These are phyloP conservation scores for Leptoteleia sp. DNA, from an alignment of 1,140 invertebrate genomes.

Conservation along the genomic window DNA sequence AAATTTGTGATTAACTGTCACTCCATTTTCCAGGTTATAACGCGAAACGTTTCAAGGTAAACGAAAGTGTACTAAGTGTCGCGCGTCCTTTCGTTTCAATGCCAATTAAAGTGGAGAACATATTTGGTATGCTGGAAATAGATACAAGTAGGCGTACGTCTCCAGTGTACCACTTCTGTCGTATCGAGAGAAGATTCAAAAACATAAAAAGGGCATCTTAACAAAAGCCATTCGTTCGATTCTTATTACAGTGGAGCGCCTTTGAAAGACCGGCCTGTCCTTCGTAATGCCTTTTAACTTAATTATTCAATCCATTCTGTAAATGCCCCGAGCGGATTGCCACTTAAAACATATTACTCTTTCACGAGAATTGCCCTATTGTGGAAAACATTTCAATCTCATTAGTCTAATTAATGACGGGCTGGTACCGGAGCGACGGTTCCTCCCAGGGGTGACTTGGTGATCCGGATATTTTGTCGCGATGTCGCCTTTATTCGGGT, in stretches of 20 bases:
- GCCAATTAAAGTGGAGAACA: constrained; percentile 41
- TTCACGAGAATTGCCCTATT: constrained; percentile 15
- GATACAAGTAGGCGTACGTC: constrained; percentile 16
- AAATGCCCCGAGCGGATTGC: constrained; percentile 13
- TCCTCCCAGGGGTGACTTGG: too few relatives aligned
- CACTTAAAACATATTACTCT: constrained; percentile 24
- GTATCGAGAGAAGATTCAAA: constrained; percentile 7
- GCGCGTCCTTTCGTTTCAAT: constrained; percentile 34
- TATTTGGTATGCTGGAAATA: constrained; percentile 17
- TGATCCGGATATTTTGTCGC: too few relatives aligned
- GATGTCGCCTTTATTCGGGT: constrained; percentile 11
- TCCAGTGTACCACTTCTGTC: constrained; percentile 4
- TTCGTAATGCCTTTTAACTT: constrained; percentile 43
- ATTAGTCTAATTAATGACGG: constrained; percentile 34
- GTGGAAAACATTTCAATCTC: constrained; percentile 30
- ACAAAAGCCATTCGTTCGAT: constrained; percentile 27
- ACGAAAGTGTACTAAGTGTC: constrained; percentile 28
- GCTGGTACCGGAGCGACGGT: too few relatives aligned
- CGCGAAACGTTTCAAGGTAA: constrained; percentile 26
- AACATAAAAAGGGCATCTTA: constrained; percentile 42
- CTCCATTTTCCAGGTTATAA: constrained; percentile 6
- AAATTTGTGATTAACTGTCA: constrained; percentile 23
- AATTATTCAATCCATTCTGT: constrained; percentile 34
- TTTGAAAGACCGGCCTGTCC: constrained; percentile 8
- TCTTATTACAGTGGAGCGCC: constrained; percentile 44